Evolutionary conservation across 2,888 invertebrate genomes (phyloP).

Genomic region (Caenorhabditis virilis): DNA sequence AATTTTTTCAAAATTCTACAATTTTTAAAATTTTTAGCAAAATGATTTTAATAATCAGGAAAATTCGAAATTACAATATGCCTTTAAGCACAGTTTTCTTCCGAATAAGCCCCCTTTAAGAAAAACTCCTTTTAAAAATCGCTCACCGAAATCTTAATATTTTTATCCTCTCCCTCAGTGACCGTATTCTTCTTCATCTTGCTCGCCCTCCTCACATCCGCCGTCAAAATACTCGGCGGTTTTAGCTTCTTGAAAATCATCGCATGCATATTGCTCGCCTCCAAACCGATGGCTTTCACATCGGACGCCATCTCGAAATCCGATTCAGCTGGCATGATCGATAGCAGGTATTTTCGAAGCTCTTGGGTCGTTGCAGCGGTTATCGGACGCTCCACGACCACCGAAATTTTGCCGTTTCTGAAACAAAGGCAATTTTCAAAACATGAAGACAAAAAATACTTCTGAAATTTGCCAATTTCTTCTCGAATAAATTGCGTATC

Average conservation of each 20-base stretch:
- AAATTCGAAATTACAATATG: too few relatives aligned
- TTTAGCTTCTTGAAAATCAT: conserved; percentile 22
- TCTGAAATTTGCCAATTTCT: conserved; percentile 6
- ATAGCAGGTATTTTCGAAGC: conserved; percentile 7
- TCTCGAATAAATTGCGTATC: conserved; percentile 18
- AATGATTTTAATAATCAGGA: too few relatives aligned
- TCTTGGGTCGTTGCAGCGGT: not conserved
- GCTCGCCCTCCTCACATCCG: conserved; percentile 12
- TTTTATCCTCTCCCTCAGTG: conserved; percentile 5
- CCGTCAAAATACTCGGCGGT: conserved; percentile 24
- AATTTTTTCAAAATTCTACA: too few relatives aligned
- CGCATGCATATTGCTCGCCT: conserved; percentile 26
- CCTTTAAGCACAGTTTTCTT: too few relatives aligned
- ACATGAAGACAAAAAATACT: not conserved
- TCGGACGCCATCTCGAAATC: conserved; percentile 23
- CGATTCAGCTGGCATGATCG: conserved; percentile 5
- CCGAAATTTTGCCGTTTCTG: not conserved
- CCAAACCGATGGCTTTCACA: conserved; percentile 23
- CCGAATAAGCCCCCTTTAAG: too few relatives aligned
- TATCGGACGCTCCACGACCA: conserved; percentile 23
- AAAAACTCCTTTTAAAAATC: too few relatives aligned
- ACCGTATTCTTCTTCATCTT: not conserved
- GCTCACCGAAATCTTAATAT: conserved; percentile 25
- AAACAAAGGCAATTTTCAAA: not conserved
- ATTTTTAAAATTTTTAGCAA: too few relatives aligned